Conservation (phyloP, 64 coral and sea anemone genomes). For the Montipora cactus region DNA sequence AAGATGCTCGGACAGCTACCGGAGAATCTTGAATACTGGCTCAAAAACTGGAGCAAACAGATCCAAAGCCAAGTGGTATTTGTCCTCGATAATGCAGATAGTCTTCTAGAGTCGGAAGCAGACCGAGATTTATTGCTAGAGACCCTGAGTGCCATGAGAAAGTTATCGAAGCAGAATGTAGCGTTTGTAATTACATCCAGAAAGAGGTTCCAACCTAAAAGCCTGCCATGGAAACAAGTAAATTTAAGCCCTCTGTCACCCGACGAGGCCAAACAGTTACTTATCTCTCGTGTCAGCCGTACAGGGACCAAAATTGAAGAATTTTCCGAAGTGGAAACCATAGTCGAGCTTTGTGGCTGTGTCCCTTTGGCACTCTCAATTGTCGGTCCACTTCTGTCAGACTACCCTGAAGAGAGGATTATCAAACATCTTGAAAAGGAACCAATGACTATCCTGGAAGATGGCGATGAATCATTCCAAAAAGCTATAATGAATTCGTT, state of each 20-base stretch:
- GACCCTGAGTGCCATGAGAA: conserved; percentile 35
- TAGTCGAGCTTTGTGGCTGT: conserved; percentile 57
- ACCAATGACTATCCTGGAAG: conserved; percentile 28
- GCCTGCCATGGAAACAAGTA: background rate
- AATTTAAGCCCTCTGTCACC: background rate
- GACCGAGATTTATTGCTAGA: conserved; percentile 1
- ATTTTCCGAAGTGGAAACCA: background rate
- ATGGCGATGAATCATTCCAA: conserved; percentile 1
- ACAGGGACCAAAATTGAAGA: background rate
- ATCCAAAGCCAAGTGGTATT: background rate
- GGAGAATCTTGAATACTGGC: background rate
- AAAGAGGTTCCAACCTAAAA: background rate
- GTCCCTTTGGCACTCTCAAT: conserved; percentile 69
- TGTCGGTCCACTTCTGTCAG: conserved; percentile 37
- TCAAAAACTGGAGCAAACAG: conserved; percentile 9
- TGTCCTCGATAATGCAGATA: conserved; percentile 36
- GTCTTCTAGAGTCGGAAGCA: background rate
- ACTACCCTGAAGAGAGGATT: conserved; percentile 11
- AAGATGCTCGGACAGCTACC: background rate
- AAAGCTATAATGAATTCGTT: conserved; percentile 50
- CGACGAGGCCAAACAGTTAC: background rate
- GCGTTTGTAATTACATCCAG: conserved; percentile 72
- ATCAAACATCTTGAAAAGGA: conserved; percentile 9
- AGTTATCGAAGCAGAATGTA: conserved; percentile 10
- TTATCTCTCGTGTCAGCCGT: background rate